Evolutionary conservation across 2,888 invertebrate species (phyloP), one percentile per base, ranked within the genome.

Genomic region (Hyalella azteca): DNA sequence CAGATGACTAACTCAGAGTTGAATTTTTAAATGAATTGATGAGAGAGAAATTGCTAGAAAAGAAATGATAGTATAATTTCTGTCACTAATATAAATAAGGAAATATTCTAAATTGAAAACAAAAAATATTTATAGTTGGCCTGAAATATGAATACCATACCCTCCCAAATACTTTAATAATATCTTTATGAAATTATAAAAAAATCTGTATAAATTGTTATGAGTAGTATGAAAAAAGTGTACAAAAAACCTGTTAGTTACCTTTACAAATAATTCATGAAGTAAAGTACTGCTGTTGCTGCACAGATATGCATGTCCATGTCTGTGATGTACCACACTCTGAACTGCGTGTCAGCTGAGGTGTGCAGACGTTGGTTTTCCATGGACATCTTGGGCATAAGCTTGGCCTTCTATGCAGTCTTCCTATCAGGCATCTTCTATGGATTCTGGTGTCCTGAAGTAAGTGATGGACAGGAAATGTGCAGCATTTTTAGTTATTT

Each of bases 351-450:
- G 85, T 97, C 96, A 11, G 95, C 95, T 88, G 90, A 92, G 86
- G 94, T 94, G 85, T 95, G 94, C 88, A 91, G 93, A 87, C 91
- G 93, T 85, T 97, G 96, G 89, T 90, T 98, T 59, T 93, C 94
- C 86, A 94, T 94, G 87, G 98, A 98, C 88, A 91, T 98, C 80
- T 93, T 97, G 86, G 98, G 98, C 26, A 97, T 98, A 84, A 95
- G 96, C 19, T 90, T 97, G 77, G 96, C 96, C 48, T 90, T 98
- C 85, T 91, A 97, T 77, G 97, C 96, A 79, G 96, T 97, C 87
- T 98, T 97, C 89, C 93, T 96, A 84, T 96, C 96, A 39, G 97
- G 97, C 79, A 94, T 98, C 85, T 97, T 98, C 89, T 97, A 96
- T 88, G 97, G 97, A 15, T 98, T 97, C 89, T 97, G 96, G 93